Evolutionary conservation across 2,888 invertebrate species (phyloP), one percentile per base, ranked within the genome.

Genomic region (Scaptomyza reducta): DNA sequence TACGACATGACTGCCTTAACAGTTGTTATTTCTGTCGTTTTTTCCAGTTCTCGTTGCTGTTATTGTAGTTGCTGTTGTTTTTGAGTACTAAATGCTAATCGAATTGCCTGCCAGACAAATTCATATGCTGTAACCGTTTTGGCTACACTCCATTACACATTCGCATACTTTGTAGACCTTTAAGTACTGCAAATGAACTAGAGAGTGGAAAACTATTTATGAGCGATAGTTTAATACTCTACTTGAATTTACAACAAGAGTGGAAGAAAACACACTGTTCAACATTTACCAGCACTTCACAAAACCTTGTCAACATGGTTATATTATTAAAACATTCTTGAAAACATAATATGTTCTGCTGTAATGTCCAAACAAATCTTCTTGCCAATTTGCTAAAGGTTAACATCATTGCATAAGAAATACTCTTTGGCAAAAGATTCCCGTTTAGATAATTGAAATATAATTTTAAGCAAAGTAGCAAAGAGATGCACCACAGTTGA

Each of bases 361-460:
- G 22, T 22, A 22, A 22, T 22, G 3, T 22, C 22, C 22, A 22
- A 22, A 3, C 1, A 22, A 22, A 5, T 22, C 5, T 22, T 22
- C 3, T 22, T 22, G 5, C 1, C 22, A 22, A 4, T 22, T 22
- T 3, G 22, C 22, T 2, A 0, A 22, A 22, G 3, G 2, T 22
- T 22, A 22, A 22, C n/a, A n/a, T n/a, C n/a, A n/a, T 22, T 22
- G 5, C 22, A 22, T 4, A 22, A 22, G 3, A 22, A 22, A 22
- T 22, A 22, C 22, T 22, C 22, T 22, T 22, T 22, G 4, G 22
- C 2, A 0, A 22, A 22, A 22, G 22, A 22, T 22, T 3, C 22
- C 1, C 10, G 74, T 46, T 14, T 31, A 55, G 42, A 64, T 76
- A 86, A 83, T 86, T 86, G 58, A 69, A 79, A 63, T 50, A 54